Evolutionary conservation across 2,797 vertebrate species (phyloP).

Genomic region (Microctenopoma steveboyesi): DNA sequence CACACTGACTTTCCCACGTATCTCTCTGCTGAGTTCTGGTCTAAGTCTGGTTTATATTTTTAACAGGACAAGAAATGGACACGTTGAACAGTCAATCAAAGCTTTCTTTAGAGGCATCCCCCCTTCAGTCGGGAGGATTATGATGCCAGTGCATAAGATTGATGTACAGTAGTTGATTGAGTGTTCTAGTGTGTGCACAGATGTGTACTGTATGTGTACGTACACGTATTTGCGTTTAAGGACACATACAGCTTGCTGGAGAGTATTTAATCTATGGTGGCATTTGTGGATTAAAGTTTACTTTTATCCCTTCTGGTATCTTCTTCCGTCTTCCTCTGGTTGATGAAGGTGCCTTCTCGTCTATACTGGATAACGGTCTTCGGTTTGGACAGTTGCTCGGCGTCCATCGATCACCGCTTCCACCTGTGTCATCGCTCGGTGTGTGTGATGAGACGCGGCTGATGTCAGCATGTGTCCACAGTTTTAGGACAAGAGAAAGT

Average conservation of each 20-base stretch:
- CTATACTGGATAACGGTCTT: constrained; percentile 15
- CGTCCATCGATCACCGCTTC: constrained; percentile 42
- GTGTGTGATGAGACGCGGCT: constrained; percentile 11
- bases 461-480: background rate
- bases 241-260: too few relatives aligned
- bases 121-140: too few relatives aligned
- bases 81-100: too few relatives aligned
- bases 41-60: too few relatives aligned
- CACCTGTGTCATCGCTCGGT: constrained; percentile 22
- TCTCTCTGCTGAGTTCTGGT: too few relatives aligned
- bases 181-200: too few relatives aligned
- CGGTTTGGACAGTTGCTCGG: constrained; percentile 17
- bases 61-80: too few relatives aligned
- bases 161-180: too few relatives aligned
- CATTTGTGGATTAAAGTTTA: constrained; percentile 1
- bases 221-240: background rate
- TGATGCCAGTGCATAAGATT: too few relatives aligned
- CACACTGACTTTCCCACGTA: too few relatives aligned
- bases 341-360: constrained; percentile 31
- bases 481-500: constrained; percentile 10
- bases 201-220: too few relatives aligned
- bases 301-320: constrained; percentile 40
- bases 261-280: background rate
- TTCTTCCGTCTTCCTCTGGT: constrained; percentile 7
- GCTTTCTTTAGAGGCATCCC: too few relatives aligned